Base-by-base conservation (phyloP, 2,113 vertebrate genomes). In the Etheostoma cragini region DNA sequence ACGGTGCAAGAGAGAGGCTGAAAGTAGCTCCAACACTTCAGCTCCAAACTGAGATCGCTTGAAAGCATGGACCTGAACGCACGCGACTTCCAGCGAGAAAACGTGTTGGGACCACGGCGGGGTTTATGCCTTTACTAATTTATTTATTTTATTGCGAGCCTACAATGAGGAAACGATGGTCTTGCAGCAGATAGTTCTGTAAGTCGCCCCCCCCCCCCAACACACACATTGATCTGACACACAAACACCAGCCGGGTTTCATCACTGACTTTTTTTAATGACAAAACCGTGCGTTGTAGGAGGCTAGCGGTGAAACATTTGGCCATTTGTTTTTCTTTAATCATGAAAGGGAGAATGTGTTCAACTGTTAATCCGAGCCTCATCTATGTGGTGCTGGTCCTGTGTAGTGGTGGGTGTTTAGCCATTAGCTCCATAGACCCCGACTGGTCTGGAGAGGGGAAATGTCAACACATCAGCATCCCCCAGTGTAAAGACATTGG, bases 401-500 rank as follows among this genome's bases (percentile, higher is more conserved):
- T 89, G 69, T 70, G 78, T 80, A 69, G 89, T 58, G 8, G 89
- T 8, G 54, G 84, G 68, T 95, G 95, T 75, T 82, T 92, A 0
- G 96, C 96, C 45, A 98, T 99, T 70, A 96, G 98, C 93, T 97
- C 98, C 73, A 94, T 98, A 76, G 98, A 99, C 92, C 82, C 90
- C 0, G 97, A 98, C 61, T 97, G 97, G 10, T 96, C 97, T 0
- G 96, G 96, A 0, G 97, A 98, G 80, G 96, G 97, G 62, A 94
- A 94, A 81, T 99, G 98, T 94, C 98, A 99, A 72, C 94, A 97
- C 64, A 96, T 99, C 5, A 96, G 93, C 56, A 99, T 99, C 94
- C 97, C 98, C 46, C 96, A 97, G 95, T 99, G 98, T 85, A 97
- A 96, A 89, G 98, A 98, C 85, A 99, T 99, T 1, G 98, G 98